phyloP scores from a whole-genome alignment of 2,113 vertebrate species.

The Abramis brama region DNA sequence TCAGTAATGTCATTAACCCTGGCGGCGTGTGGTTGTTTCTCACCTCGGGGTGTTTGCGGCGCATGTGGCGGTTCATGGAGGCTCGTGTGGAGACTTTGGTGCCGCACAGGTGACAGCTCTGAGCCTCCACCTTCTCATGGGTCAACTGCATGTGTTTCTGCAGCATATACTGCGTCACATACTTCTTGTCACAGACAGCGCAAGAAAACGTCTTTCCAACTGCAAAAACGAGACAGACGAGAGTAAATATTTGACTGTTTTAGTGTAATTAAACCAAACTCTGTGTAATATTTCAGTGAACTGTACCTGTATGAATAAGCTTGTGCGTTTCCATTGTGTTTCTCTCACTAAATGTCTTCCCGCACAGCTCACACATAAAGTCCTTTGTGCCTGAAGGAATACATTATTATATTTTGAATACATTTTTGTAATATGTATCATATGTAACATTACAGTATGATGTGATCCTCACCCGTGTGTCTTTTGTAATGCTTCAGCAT shows the following conservation, averaged over 20 bases:
- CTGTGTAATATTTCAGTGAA: background rate
- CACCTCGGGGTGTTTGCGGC: constrained; percentile 96
- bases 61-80: constrained; percentile 96
- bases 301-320: constrained; percentile 92
- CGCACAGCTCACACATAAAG: constrained; percentile 98
- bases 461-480: constrained; percentile 83
- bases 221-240: constrained; percentile 61
- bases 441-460: background rate
- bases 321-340: constrained; percentile 98
- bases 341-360: constrained; percentile 96
- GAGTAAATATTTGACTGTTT: background rate
- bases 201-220: constrained; percentile 98
- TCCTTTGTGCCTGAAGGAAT: constrained; percentile 90
- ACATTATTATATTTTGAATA: background rate
- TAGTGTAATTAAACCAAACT: background rate
- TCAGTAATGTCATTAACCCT: background rate
- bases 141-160: constrained; percentile 98
- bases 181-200: constrained; percentile 94
- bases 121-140: constrained; percentile 96
- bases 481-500: constrained; percentile 99
- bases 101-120: constrained; percentile 94
- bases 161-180: constrained; percentile 98
- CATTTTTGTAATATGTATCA: background rate
- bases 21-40: constrained; percentile 48
- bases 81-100: constrained; percentile 97